phyloP scores from a whole-genome alignment of 35 echinoderm and acorn worm genomes.

The Heliocidaris tuberculata region DNA sequence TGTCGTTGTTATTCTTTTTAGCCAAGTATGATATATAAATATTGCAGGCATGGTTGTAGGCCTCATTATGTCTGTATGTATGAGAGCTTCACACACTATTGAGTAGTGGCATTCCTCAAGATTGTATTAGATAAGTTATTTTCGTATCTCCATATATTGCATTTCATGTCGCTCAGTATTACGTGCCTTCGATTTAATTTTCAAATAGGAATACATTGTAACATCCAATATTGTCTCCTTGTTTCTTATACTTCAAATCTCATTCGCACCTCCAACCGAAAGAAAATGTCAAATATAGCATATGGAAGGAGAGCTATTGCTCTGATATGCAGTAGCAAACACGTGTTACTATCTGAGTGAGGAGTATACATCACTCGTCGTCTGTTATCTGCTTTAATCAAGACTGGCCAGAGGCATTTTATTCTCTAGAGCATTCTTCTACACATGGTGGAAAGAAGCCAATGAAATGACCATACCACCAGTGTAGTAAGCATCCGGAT shows the following conservation, averaged over 20 bases:
- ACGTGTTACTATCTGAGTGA: not conserved
- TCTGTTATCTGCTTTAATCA: not conserved
- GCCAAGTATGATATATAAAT: too few relatives aligned
- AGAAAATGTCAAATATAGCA: not conserved
- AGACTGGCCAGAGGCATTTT: not conserved
- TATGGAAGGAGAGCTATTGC: not conserved
- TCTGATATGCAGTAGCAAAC: not conserved
- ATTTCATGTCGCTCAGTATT: not conserved
- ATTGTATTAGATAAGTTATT: too few relatives aligned
- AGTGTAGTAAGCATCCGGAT: not conserved
- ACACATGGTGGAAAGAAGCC: not conserved
- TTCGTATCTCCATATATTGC: not conserved
- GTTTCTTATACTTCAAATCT: not conserved
- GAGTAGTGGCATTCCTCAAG: too few relatives aligned
- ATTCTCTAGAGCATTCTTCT: not conserved
- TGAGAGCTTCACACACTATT: too few relatives aligned
- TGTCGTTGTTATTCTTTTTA: too few relatives aligned
- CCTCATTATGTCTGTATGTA: too few relatives aligned
- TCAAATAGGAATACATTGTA: not conserved
- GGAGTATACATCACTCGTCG: not conserved
- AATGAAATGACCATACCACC: not conserved
- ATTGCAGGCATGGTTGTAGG: too few relatives aligned
- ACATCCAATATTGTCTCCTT: not conserved
- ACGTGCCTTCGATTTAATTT: not conserved
- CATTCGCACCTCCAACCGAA: not conserved